Evolutionary conservation across 2,888 invertebrate species (phyloP).

Genomic region (Griposia aprilina): DNA sequence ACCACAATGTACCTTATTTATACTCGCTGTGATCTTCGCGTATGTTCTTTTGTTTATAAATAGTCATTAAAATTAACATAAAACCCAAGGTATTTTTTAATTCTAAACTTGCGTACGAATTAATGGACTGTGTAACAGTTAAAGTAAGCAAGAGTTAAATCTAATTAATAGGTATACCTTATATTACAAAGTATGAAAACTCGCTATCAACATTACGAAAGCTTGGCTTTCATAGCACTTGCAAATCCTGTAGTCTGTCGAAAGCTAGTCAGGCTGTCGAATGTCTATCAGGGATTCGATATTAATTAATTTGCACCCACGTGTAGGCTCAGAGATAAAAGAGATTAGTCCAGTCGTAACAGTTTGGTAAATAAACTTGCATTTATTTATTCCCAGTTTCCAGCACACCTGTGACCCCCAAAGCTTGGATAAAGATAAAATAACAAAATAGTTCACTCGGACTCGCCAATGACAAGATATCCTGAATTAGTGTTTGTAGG

Average conservation of each 20-base stretch:
- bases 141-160: conserved; percentile 19
- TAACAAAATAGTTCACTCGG: neutral
- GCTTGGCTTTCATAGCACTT: conserved; percentile 51
- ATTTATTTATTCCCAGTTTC: conserved; percentile 9
- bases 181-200: conserved; percentile 59
- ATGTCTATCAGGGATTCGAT: conserved; percentile 65
- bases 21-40: conserved; percentile 81
- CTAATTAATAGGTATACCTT: conserved; percentile 31
- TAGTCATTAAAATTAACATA: conserved; percentile 72
- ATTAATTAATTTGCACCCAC: conserved; percentile 61
- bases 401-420: conserved; percentile 3
- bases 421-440: neutral
- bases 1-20: conserved; percentile 78
- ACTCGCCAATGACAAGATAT: neutral
- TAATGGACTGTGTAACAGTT: conserved; percentile 11
- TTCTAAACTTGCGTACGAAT: neutral
- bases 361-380: conserved; percentile 7
- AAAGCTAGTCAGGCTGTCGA: conserved; percentile 68
- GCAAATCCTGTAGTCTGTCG: conserved; percentile 63
- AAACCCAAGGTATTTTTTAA: conserved; percentile 40
- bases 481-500: neutral
- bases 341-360: conserved; percentile 39
- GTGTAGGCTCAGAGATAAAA: conserved; percentile 29
- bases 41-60: conserved; percentile 72
- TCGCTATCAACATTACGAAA: conserved; percentile 62